A percentile compares a stretch with the other conserved stretches of the same genome.
Evolutionary conservation across 2,888 invertebrate species (phyloP).

Genomic region (Rotaria magnacalcarata): DNA sequence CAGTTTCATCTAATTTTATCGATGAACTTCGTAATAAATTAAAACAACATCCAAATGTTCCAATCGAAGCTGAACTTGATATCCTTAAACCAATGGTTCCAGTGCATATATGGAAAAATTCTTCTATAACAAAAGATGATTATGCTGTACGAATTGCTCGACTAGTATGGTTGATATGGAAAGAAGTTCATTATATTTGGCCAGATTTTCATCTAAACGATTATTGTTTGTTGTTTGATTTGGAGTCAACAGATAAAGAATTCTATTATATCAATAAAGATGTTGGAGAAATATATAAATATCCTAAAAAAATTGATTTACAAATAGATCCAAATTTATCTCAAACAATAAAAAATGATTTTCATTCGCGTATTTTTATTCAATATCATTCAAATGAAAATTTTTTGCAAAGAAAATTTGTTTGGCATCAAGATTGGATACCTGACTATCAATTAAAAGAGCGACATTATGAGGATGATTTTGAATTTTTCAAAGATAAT

Average conservation of each 20-base stretch:
- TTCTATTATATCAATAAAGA: not conserved
- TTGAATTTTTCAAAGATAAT: slow-evolving; percentile 2
- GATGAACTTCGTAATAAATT: not conserved
- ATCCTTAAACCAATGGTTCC: not conserved
- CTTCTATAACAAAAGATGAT: not conserved
- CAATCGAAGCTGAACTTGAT: not conserved
- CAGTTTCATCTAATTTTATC: not conserved
- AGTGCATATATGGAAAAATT: not conserved
- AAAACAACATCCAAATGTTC: not conserved
- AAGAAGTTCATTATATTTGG: not conserved
- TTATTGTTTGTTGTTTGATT: slow-evolving; percentile 1
- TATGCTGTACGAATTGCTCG: not conserved
- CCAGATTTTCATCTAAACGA: not conserved
- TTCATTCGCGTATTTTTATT: not conserved
- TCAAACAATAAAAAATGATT: not conserved
- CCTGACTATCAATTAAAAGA: not conserved
- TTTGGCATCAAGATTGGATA: slow-evolving; percentile 18
- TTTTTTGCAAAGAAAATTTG: not conserved
- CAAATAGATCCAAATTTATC: not conserved
- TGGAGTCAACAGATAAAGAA: not conserved
- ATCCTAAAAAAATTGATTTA: not conserved
- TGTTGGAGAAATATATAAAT: not conserved
- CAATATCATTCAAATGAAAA: not conserved
- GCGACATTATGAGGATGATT: not conserved
- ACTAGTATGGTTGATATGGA: not conserved